These are phyloP conservation scores for Eupithecia tripunctaria DNA, from an alignment of 2,888 invertebrate genomes.

Conservation along the genomic window DNA sequence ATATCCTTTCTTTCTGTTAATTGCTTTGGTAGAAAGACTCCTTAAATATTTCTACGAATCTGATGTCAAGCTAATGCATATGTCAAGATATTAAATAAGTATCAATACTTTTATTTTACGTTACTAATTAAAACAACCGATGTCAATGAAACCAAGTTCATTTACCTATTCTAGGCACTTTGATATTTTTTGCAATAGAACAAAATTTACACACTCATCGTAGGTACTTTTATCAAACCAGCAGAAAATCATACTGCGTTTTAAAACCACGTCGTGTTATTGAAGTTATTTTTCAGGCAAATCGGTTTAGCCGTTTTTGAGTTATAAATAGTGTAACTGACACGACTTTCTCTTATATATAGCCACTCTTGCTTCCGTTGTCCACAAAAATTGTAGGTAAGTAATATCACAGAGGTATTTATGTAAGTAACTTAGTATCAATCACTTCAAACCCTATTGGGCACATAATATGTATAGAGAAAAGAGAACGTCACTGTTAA, in stretches of 20 bases:
- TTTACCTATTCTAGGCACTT: background rate
- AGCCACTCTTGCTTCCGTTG: no score
- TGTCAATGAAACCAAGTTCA: constrained; percentile 1
- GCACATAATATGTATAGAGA: no score
- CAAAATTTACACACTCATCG: background rate
- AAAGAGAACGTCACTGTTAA: no score
- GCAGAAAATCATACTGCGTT: background rate
- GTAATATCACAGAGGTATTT: no score
- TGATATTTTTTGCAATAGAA: background rate
- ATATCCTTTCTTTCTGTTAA: background rate
- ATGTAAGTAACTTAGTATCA: no score
- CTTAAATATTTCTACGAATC: background rate
- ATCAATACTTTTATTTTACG: background rate
- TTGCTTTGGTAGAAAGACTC: background rate
- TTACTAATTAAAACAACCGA: background rate
- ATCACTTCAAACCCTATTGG: no score
- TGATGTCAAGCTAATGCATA: constrained; percentile 20
- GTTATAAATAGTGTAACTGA: no score
- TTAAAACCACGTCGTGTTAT: no score
- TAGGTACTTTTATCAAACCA: background rate
- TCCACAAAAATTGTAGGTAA: no score
- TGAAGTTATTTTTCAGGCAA: no score
- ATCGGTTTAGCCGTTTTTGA: no score
- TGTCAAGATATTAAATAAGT: background rate
- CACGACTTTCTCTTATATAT: no score